phyloP scores from a whole-genome alignment of 1,140 invertebrate species.

The Plodia interpunctella region DNA sequence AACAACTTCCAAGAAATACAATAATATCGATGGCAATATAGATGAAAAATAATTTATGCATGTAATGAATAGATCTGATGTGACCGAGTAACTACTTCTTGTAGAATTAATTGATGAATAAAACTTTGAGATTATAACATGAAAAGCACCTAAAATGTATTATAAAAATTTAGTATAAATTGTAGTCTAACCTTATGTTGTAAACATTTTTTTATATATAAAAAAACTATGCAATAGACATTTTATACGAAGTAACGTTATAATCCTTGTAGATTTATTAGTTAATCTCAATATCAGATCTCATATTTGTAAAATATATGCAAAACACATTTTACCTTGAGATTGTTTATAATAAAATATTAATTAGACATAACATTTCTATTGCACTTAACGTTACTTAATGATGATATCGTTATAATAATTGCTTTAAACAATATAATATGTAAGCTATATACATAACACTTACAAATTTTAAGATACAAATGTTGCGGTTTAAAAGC shows the following conservation, averaged over 20 bases:
- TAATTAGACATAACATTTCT: constrained; percentile 65
- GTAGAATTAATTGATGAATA: not conserved
- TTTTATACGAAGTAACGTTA: constrained; percentile 36
- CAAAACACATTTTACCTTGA: constrained; percentile 35
- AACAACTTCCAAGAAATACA: constrained; percentile 35
- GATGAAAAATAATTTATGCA: not conserved
- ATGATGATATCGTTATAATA: constrained; percentile 45
- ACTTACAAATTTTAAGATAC: constrained; percentile 31
- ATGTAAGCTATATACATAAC: constrained; percentile 53
- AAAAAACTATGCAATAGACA: constrained; percentile 20
- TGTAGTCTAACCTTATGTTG: constrained; percentile 6
- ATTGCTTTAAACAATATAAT: constrained; percentile 53
- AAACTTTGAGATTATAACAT: not conserved
- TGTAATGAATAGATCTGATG: constrained; percentile 9
- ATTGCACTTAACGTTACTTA: constrained; percentile 57
- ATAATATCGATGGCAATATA: constrained; percentile 4
- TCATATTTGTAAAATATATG: constrained; percentile 42
- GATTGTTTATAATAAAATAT: constrained; percentile 63
- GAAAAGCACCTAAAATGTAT: constrained; percentile 30
- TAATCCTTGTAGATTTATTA: constrained; percentile 42
- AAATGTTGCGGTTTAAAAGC: not conserved
- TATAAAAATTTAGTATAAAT: constrained; percentile 16
- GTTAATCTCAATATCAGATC: constrained; percentile 75
- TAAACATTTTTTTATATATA: constrained; percentile 8
- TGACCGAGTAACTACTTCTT: not conserved